These are phyloP conservation scores for Rhabditophanes sp. DNA, from an alignment of 2,888 invertebrate genomes.

Conservation along the genomic window DNA sequence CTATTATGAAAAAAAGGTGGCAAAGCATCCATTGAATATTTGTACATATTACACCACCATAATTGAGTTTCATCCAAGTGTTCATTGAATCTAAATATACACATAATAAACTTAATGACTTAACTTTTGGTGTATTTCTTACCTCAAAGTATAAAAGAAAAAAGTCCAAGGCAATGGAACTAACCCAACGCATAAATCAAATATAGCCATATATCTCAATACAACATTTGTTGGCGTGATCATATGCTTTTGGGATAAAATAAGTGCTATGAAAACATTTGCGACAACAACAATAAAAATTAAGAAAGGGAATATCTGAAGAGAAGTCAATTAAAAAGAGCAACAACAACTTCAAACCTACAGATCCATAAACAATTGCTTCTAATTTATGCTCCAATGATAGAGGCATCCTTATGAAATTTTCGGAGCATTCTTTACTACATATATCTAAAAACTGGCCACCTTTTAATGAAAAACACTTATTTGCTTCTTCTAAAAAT, in stretches of 20 bases:
- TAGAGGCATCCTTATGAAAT: too few species aligned
- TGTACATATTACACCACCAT: slow-evolving; percentile 42
- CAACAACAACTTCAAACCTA: too few species aligned
- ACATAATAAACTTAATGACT: slow-evolving; percentile 1
- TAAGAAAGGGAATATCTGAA: slow-evolving; percentile 53
- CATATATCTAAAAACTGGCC: too few species aligned
- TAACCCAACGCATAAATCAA: slow-evolving; percentile 78
- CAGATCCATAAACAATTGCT: too few species aligned
- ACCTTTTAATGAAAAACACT: too few species aligned
- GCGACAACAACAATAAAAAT: slow-evolving; percentile 72
- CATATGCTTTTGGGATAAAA: slow-evolving; percentile 76
- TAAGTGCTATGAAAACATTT: slow-evolving; percentile 74
- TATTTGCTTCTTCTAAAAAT: too few species aligned
- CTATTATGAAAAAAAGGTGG: slow-evolving; percentile 77
- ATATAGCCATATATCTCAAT: slow-evolving; percentile 67
- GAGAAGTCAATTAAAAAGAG: too few species aligned
- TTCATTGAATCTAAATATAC: slow-evolving; percentile 16
- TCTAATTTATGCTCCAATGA: too few species aligned
- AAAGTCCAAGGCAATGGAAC: slow-evolving; percentile 77
- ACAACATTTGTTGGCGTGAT: slow-evolving; percentile 40
- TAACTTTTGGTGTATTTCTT: slow-evolving; percentile 2
- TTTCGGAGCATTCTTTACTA: too few species aligned
- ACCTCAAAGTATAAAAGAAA: slow-evolving; percentile 37
- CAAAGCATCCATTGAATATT: slow-evolving; percentile 42
- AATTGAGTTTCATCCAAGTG: slow-evolving; percentile 16